phyloP scores from a whole-genome alignment of 2,797 vertebrate species.

The Brachyalestes nurse region DNA sequence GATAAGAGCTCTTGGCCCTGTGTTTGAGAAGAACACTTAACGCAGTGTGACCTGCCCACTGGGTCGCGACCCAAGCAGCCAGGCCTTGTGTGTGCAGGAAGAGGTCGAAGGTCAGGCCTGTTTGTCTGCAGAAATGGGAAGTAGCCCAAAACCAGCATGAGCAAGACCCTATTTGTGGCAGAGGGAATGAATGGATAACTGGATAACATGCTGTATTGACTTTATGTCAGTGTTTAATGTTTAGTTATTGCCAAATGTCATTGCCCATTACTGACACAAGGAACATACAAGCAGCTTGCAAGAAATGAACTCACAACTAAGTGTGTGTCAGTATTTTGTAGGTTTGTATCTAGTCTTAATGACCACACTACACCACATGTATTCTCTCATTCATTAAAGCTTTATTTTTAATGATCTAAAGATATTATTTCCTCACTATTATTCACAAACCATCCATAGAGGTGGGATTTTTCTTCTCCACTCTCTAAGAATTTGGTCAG shows the following conservation, averaged over 20 bases:
- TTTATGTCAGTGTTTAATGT: not conserved
- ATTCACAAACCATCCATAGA: too few relatives aligned
- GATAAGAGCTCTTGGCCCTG: conserved; percentile 48
- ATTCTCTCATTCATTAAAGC: too few relatives aligned
- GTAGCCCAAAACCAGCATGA: not conserved
- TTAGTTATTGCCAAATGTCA: not conserved
- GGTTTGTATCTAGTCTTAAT: too few relatives aligned
- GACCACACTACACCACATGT: too few relatives aligned
- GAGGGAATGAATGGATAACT: not conserved
- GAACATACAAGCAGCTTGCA: too few relatives aligned
- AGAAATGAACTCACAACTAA: too few relatives aligned
- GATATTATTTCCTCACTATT: too few relatives aligned
- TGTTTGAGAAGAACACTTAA: conserved; percentile 53
- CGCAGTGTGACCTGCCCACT: conserved; percentile 56
- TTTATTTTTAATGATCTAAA: too few relatives aligned
- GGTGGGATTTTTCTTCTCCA: too few relatives aligned
- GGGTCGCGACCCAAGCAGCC: conserved; percentile 66
- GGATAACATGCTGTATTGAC: too few relatives aligned
- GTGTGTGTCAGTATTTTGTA: too few relatives aligned
- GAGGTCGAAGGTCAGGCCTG: conserved; percentile 51
- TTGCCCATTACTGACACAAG: not conserved
- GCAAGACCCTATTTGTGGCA: not conserved
- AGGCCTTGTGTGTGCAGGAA: conserved; percentile 64
- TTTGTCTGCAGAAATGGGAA: conserved; percentile 23
- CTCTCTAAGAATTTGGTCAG: too few relatives aligned